phyloP scores from a whole-genome alignment of 1,140 invertebrate species.

The Phymastichus coffea region DNA sequence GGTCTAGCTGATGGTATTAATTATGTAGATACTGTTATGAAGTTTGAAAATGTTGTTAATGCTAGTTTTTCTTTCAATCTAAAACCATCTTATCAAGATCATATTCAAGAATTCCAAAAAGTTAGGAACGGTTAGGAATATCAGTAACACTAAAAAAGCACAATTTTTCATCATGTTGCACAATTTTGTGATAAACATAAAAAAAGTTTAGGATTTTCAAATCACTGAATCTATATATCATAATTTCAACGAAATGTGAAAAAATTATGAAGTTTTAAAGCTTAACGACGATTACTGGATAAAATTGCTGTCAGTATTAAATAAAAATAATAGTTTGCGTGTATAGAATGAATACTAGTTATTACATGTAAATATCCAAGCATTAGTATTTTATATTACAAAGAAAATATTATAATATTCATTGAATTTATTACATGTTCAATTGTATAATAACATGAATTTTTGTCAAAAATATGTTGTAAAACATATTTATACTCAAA shows the following conservation, averaged over 20 bases:
- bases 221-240: too few species aligned
- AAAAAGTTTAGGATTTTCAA: too few species aligned
- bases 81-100: background rate
- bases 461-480: background rate
- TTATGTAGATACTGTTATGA: background rate
- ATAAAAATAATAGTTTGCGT: constrained; percentile 2
- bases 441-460: background rate
- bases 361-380: background rate
- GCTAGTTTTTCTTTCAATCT: constrained; percentile 6
- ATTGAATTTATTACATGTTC: background rate
- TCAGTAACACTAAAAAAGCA: too few species aligned
- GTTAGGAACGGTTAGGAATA: too few species aligned
- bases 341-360: background rate
- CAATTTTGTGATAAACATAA: too few species aligned
- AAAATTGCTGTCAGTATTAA: constrained; percentile 1
- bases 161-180: too few species aligned
- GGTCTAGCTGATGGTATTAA: background rate
- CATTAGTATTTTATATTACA: background rate
- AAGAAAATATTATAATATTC: background rate
- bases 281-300: background rate
- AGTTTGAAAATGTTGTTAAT: background rate
- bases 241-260: too few species aligned
- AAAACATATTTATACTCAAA: background rate
- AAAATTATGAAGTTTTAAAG: too few species aligned
- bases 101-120: too few species aligned